Evolutionary conservation across 1,140 invertebrate species (phyloP).

Genomic region (Sogatella furcifera): DNA sequence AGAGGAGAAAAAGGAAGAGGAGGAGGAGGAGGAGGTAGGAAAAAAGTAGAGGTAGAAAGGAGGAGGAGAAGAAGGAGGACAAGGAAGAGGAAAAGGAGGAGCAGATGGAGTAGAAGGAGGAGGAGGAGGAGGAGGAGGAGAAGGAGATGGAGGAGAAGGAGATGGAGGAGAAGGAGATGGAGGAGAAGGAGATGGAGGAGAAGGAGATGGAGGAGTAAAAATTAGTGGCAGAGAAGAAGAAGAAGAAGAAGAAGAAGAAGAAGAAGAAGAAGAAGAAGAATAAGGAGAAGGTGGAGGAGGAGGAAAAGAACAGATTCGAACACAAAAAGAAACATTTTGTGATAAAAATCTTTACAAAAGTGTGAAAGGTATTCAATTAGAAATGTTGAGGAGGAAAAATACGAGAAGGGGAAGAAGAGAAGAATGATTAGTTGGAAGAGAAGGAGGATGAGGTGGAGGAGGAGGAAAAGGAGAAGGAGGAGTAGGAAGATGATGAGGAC

Average conservation of each 20-base stretch:
- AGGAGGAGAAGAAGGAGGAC: conserved; percentile 20
- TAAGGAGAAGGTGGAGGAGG: conserved; percentile 42
- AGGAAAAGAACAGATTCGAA: too few relatives aligned
- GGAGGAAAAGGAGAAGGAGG: too few relatives aligned
- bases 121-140: conserved; percentile 39
- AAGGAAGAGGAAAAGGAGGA: conserved; percentile 31
- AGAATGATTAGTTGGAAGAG: too few relatives aligned
- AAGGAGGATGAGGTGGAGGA: too few relatives aligned
- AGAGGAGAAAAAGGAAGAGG: too few relatives aligned
- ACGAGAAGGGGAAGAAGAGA: too few relatives aligned
- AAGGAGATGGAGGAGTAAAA: conserved; percentile 25
- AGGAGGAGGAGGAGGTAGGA: neutral
- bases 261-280: conserved; percentile 41
- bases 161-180: conserved; percentile 32
- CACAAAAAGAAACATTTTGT: too few relatives aligned
- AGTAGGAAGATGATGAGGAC: too few relatives aligned
- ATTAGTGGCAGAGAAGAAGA: conserved; percentile 30
- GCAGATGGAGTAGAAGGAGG: conserved; percentile 40
- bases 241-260: conserved; percentile 41
- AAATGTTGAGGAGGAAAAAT: too few relatives aligned
- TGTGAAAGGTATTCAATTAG: too few relatives aligned
- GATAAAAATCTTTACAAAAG: too few relatives aligned
- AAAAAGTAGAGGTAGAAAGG: conserved; percentile 18
- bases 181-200: neutral
- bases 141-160: conserved; percentile 42